Conservation (phyloP, 2,797 vertebrate species). For the Leptatherina wallacei region DNA sequence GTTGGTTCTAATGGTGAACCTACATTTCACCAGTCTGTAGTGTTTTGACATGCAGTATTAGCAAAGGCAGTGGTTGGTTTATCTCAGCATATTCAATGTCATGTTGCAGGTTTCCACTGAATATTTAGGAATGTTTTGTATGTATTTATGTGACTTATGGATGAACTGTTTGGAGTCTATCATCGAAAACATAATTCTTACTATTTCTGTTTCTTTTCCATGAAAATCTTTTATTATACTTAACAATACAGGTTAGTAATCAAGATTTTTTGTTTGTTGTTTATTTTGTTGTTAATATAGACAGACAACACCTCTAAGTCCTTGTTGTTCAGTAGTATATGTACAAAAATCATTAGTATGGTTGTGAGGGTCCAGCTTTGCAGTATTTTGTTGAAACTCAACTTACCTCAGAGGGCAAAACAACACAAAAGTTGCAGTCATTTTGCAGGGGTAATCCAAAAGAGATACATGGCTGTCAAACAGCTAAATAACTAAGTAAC, state of each 20-base stretch:
- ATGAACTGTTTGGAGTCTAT: constrained; percentile 26
- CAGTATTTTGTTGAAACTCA: constrained; percentile 51
- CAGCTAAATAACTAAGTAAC: constrained; percentile 70
- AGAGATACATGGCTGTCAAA: constrained; percentile 74
- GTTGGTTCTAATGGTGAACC: constrained; percentile 21
- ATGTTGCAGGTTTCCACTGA: constrained; percentile 34
- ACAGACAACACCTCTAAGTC: constrained; percentile 15
- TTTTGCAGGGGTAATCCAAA: constrained; percentile 59
- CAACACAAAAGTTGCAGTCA: constrained; percentile 49
- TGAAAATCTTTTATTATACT: constrained; percentile 21
- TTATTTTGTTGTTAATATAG: not conserved
- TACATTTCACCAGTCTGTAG: constrained; percentile 1
- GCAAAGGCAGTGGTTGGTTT: constrained; percentile 12
- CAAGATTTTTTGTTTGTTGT: constrained; percentile 11
- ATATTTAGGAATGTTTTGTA: constrained; percentile 32
- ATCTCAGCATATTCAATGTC: constrained; percentile 19
- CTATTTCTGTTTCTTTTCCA: constrained; percentile 8
- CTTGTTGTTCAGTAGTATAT: constrained; percentile 19
- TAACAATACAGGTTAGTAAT: constrained; percentile 27
- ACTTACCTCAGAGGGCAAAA: constrained; percentile 55
- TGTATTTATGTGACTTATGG: constrained; percentile 22
- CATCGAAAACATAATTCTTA: constrained; percentile 18
- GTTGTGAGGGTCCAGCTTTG: constrained; percentile 48
- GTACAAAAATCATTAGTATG: constrained; percentile 6
- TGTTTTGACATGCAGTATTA: constrained; percentile 19